Conservation (phyloP, 2,797 vertebrate species). For the Halcyon leucocephala region DNA sequence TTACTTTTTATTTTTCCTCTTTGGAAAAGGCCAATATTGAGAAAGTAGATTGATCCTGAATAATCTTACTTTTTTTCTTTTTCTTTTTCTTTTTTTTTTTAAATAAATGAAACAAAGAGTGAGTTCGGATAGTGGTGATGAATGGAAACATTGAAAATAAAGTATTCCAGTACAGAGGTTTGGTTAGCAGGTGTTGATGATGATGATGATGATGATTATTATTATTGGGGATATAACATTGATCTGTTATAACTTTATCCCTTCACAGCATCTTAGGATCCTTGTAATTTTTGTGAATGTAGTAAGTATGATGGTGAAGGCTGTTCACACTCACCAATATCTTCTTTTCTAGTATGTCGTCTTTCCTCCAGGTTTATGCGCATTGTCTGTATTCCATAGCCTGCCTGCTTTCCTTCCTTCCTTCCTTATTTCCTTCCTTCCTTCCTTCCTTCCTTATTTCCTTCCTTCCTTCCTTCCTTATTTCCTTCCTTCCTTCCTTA, state of each 20-base stretch:
- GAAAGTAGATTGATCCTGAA: neutral
- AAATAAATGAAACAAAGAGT: neutral
- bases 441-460: neutral
- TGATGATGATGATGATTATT: rapidly evolving
- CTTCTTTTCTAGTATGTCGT: neutral
- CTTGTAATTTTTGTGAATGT: neutral
- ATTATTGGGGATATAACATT: neutral
- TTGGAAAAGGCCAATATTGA: neutral
- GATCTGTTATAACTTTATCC: neutral
- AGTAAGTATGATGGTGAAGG: neutral
- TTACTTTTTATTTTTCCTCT: neutral
- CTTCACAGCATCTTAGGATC: neutral
- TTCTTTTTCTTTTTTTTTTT: too few species aligned
- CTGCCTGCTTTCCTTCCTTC: neutral
- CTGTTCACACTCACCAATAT: neutral
- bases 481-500: neutral
- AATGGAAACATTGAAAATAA: neutral
- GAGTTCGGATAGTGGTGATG: neutral
- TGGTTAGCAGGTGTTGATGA: neutral
- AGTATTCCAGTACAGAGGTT: neutral
- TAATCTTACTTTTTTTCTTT: neutral
- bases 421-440: neutral
- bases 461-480: neutral
- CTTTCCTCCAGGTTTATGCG: neutral
- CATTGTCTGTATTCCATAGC: neutral